Base-by-base conservation (phyloP, 1,140 invertebrate species). In the Brachionus rubens region DNA sequence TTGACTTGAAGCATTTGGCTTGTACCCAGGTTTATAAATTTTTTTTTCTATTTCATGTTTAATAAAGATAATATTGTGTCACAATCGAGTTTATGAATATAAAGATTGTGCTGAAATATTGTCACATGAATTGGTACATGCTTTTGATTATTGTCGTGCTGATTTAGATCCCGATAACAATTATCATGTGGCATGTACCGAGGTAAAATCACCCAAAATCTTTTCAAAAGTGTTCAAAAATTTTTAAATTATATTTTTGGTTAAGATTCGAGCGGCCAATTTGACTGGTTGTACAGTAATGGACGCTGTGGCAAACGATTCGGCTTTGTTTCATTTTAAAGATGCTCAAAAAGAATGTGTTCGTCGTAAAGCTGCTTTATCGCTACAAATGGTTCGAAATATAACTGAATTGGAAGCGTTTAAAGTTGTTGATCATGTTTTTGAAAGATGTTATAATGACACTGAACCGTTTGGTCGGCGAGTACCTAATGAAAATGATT, bases 91-190 rank as follows among this genome's bases (percentile, higher is more conserved):
- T 70, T 21, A 48, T 16, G 78, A 76, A 54, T 76, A 75, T 72
- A 75, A 50, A 47, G 75, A 77, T n/a, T 79, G 78, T 50, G 83
- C 81, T 62, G 82, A 89, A 76, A 90, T 93, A 6, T 81, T 98
- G 3, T 88, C 90, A 1, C 95, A 98, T 83, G 95, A 98, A 85
- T 88, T 98, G 87, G 90, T 96, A 47, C 95, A 98, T 83, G 96
- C 96, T 91, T 97, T 95, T 83, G 95, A 98, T 83, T 91, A 90
- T 80, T 98, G 94, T 83, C 88, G 89, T 48, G 91, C 93, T 78
- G 88, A 96, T 68, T 81, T 96, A 40, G 90, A 98, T 82, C 92
- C 94, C 78, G 90, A 88, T 78, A 94, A 97, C 28, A 85, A 94
- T 72, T 90, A 96, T 80, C 95, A 98, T 85, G 83, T 98, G 46